Evolutionary conservation across 2,888 invertebrate genomes (phyloP).

Genomic region (Desoria tigrina): DNA sequence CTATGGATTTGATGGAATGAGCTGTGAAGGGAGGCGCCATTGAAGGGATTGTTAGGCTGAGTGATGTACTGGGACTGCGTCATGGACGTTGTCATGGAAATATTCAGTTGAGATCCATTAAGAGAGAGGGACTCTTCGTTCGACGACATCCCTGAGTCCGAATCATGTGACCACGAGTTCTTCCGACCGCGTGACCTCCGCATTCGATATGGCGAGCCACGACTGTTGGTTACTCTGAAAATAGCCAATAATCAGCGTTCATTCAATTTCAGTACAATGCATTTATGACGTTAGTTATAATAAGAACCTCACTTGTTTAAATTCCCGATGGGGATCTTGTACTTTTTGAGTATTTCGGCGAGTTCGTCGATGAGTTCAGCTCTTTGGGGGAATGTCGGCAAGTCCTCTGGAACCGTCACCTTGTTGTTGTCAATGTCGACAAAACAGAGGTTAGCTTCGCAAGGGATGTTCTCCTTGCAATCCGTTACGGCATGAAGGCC

Average conservation of each 20-base stretch:
- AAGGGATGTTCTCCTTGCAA: constrained; percentile 49
- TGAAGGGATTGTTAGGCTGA: background rate
- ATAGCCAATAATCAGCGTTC: background rate
- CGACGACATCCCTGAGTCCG: constrained; percentile 57
- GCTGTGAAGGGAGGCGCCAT: too few relatives aligned
- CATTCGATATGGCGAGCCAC: constrained; percentile 62
- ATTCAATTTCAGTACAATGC: background rate
- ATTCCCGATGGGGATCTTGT: constrained; percentile 57
- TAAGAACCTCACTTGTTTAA: constrained; percentile 31
- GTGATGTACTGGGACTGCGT: background rate
- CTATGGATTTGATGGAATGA: too few relatives aligned
- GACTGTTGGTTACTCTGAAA: constrained; percentile 44
- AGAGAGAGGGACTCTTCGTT: constrained; percentile 55
- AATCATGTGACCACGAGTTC: constrained; percentile 66
- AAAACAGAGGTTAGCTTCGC: constrained; percentile 85
- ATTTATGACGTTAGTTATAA: background rate
- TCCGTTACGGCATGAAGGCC: constrained; percentile 64
- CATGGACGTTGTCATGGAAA: background rate
- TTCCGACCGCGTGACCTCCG: constrained; percentile 68
- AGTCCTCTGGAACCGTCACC: constrained; percentile 75
- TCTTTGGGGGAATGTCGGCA: constrained; percentile 89
- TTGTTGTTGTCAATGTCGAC: constrained; percentile 92
- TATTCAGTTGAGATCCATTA: constrained; percentile 51
- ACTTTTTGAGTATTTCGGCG: constrained; percentile 66
- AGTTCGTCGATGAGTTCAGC: constrained; percentile 84